These are phyloP conservation scores for Lophius piscatorius DNA, from an alignment of 2,113 vertebrate genomes.

Conservation along the genomic window DNA sequence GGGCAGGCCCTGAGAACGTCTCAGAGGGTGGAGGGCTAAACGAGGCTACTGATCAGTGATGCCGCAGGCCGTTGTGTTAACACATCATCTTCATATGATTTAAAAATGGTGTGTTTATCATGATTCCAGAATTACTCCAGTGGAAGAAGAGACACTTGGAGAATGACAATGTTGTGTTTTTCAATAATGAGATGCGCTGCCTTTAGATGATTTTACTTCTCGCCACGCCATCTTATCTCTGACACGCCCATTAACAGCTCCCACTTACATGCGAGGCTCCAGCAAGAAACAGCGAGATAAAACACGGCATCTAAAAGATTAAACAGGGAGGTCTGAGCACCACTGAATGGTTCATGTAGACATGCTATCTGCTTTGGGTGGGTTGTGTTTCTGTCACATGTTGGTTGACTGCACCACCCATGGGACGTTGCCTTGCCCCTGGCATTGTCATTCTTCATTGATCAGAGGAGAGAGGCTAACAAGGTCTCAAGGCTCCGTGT, in stretches of 20 bases:
- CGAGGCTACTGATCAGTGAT: neutral
- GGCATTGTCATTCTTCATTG: conserved; percentile 74
- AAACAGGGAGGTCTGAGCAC: conserved; percentile 45
- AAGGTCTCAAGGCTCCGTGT: conserved; percentile 69
- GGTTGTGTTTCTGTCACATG: conserved; percentile 41
- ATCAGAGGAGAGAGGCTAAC: conserved; percentile 75
- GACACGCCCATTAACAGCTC: conserved; percentile 14
- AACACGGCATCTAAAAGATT: conserved; percentile 55
- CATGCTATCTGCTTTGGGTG: conserved; percentile 52
- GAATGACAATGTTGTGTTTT: conserved; percentile 2
- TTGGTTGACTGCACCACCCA: conserved; percentile 45
- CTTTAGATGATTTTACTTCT: conserved; percentile 24
- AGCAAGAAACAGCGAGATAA: conserved; percentile 20
- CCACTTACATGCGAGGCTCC: conserved; percentile 2
- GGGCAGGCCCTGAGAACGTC: conserved; percentile 54
- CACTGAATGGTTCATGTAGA: conserved; percentile 40
- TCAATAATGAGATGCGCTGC: conserved; percentile 8
- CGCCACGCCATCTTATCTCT: conserved; percentile 16
- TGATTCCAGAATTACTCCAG: neutral
- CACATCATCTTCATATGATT: conserved; percentile 7
- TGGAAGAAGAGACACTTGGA: neutral
- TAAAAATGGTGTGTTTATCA: conserved; percentile 3
- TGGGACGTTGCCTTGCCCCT: conserved; percentile 56
- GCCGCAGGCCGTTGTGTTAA: conserved; percentile 14
- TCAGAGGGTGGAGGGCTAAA: conserved; percentile 17